These are phyloP conservation scores for Stenolophus ochropezus DNA, from an alignment of 2,888 invertebrate genomes.

Conservation along the genomic window DNA sequence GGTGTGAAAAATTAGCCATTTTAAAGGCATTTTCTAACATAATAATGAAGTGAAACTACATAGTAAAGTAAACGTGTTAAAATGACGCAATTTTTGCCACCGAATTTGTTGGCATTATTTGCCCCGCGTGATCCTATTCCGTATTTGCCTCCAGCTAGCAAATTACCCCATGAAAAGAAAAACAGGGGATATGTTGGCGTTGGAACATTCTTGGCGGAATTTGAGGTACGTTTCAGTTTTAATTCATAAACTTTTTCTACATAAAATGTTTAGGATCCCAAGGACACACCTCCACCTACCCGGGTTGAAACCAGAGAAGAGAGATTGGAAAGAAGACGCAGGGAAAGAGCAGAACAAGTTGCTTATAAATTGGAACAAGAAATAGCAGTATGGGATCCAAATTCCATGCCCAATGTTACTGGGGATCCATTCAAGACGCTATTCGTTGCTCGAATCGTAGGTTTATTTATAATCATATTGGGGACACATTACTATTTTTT, in stretches of 20 bases:
- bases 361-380: constrained; percentile 99
- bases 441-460: constrained; percentile 96
- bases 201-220: constrained; percentile 86
- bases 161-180: constrained; percentile 97
- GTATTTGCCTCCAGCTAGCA: constrained; percentile 94
- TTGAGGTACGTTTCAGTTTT: constrained; percentile 85
- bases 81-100: constrained; percentile 99
- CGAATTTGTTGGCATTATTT: constrained; percentile 97
- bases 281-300: constrained; percentile 96
- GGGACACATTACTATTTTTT: constrained; percentile 81
- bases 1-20: neutral
- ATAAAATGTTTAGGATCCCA: constrained; percentile 84
- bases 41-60: neutral
- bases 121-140: constrained; percentile 98
- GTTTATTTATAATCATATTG: constrained; percentile 92
- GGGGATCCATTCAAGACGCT: constrained; percentile 97
- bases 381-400: constrained; percentile 97
- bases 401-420: constrained; percentile 84
- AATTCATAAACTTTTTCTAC: constrained; percentile 37
- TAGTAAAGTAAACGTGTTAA: constrained; percentile 46
- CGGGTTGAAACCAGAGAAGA: constrained; percentile 97
- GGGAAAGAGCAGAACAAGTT: constrained; percentile 96
- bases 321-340: constrained; percentile 88
- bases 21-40: constrained; percentile 3
- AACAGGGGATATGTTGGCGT: constrained; percentile 93